A percentile compares a stretch with the other conserved stretches of the same genome.
phyloP scores from a whole-genome alignment of 53 echinoderm and acorn worm species.

The Antedon mediterranea region DNA sequence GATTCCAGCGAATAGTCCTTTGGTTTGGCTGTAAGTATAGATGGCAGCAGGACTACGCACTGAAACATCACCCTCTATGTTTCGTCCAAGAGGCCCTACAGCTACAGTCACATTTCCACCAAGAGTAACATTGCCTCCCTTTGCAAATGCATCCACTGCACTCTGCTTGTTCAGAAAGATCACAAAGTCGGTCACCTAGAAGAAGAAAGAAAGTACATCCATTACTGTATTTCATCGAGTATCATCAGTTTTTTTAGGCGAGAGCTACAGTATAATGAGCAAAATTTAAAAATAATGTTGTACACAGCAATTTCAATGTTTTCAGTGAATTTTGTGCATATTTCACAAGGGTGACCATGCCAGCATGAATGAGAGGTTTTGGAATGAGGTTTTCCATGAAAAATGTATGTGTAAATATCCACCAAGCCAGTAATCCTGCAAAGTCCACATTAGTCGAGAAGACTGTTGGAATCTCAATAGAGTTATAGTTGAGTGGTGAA shows the following conservation, averaged over 20 bases:
- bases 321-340: neutral
- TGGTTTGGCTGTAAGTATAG: slow-evolving; percentile 7
- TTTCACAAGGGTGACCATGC: no score
- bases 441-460: no score
- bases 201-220: neutral
- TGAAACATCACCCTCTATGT: slow-evolving; percentile 4
- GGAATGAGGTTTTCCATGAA: no score
- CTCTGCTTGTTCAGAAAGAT: slow-evolving; percentile 6
- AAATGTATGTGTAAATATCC: no score
- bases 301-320: no score
- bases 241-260: neutral
- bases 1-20: slow-evolving; percentile 6
- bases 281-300: neutral
- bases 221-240: neutral
- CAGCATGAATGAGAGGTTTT: no score
- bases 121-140: slow-evolving; percentile 4
- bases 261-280: neutral
- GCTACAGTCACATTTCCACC: slow-evolving; percentile 4
- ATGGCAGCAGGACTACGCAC: neutral
- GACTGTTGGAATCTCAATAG: no score
- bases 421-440: no score
- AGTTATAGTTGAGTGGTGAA: no score
- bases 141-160: slow-evolving; percentile 7
- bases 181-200: slow-evolving; percentile 8
- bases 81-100: neutral